phyloP scores from a whole-genome alignment of 2,113 vertebrate species.

The Dasyornis broadbenti region DNA sequence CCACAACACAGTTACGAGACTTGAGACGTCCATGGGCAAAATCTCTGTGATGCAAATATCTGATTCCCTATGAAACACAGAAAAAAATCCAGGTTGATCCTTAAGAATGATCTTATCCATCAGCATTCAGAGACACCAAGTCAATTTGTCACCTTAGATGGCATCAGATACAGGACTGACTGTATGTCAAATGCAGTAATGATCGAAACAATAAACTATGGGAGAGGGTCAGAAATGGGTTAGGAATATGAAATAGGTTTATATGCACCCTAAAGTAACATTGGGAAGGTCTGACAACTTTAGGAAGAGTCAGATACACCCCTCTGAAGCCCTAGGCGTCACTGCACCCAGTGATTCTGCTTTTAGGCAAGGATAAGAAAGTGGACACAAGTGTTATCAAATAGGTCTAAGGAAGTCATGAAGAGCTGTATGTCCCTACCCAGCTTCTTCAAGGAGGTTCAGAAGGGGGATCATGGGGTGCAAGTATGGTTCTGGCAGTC shows the following conservation, averaged over 20 bases:
- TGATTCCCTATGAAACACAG: conserved; percentile 80
- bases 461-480: too few relatives aligned
- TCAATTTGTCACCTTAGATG: neutral
- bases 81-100: neutral
- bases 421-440: too few relatives aligned
- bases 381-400: too few relatives aligned
- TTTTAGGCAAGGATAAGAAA: too few relatives aligned
- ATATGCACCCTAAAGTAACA: neutral
- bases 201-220: neutral
- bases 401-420: too few relatives aligned
- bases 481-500: too few relatives aligned
- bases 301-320: too few relatives aligned
- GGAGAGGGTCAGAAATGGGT: neutral
- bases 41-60: conserved; percentile 86
- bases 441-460: too few relatives aligned
- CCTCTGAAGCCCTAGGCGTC: too few relatives aligned
- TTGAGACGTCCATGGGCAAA: conserved; percentile 87
- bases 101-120: neutral
- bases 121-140: neutral
- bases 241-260: neutral
- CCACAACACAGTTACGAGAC: conserved; percentile 89
- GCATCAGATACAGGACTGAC: neutral
- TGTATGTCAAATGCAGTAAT: neutral
- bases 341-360: too few relatives aligned
- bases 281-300: neutral